phyloP scores from a whole-genome alignment of 2,113 vertebrate genomes.

The Puffinus mauretanicus region DNA sequence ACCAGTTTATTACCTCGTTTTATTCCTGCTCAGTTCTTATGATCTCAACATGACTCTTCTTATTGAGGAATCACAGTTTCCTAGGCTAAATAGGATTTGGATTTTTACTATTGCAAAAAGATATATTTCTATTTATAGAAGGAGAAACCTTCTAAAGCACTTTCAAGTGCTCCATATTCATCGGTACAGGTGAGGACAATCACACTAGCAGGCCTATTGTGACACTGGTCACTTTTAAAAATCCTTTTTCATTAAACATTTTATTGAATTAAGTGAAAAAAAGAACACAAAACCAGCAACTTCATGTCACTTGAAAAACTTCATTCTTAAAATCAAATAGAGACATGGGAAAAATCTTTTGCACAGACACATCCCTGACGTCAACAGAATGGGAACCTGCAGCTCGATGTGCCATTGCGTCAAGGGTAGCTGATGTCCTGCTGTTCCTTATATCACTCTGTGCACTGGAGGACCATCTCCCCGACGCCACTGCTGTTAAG shows the following conservation, averaged over 20 bases:
- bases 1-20: not conserved
- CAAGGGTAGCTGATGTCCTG: not conserved
- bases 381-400: not conserved
- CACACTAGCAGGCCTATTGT: not conserved
- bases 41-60: not conserved
- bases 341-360: not conserved
- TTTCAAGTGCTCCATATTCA: not conserved
- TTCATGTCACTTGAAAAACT: not conserved
- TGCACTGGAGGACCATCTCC: accelerated
- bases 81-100: not conserved
- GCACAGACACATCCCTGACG: not conserved
- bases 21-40: not conserved
- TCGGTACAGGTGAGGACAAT: not conserved
- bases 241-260: not conserved
- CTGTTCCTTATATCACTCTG: not conserved
- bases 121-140: not conserved
- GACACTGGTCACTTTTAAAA: not conserved
- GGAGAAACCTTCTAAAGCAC: not conserved
- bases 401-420: not conserved
- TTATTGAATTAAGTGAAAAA: not conserved
- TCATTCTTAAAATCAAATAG: not conserved
- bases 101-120: not conserved
- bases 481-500: not conserved
- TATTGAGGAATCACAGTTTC: not conserved
- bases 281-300: not conserved